Evolutionary conservation across 2,113 vertebrate species (phyloP), one percentile per base, ranked within the genome.

Genomic region (Sinocyclocheilus anophthalmus): DNA sequence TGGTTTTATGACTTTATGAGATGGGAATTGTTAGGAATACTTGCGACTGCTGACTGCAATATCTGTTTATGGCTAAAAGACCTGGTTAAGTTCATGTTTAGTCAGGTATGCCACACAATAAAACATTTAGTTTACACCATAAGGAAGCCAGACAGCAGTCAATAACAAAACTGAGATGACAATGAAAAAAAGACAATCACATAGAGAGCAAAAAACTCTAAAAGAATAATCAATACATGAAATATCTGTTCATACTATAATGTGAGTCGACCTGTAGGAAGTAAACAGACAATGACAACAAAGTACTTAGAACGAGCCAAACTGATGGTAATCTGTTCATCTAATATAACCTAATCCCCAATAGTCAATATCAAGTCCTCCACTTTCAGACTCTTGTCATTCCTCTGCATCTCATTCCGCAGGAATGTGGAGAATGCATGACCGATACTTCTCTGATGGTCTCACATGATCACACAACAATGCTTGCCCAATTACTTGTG

Each of bases 381-480:
- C 37, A 61, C 9, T 24, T 83, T 63, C 16, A 85, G 72, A 57
- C 13, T 4, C 81, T 81, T 85, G 77, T 42, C 80, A 16, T 57
- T 87, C 80, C 63, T 83, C 53, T 67, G 81, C 50, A 53, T 75
- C 84, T 84, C 86, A 87, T 87, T 87, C 73, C 16, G 55, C 83
- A 83, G 69, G 88, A 89, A 89, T 89, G 63, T 87, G 76, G 87
- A 84, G 84, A 76, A 89, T 89, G 73, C 37, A 61, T 87, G 73
- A 59, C 83, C 61, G 86, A 87, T 80, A 85, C 83, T 73, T 73
- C 45, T 75, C 84, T 30, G 57, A 87, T 59, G 85, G 84, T 84
- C 88, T 79, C 72, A 79, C 86, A 87, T 87, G 88, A 84, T 63
- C 75, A 84, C 83, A 83, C 83, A 85, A 39, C 50, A 89, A 85